Evolutionary conservation across 2,797 vertebrate genomes (phyloP).

Genomic region (Phrynocephalus forsythii): DNA sequence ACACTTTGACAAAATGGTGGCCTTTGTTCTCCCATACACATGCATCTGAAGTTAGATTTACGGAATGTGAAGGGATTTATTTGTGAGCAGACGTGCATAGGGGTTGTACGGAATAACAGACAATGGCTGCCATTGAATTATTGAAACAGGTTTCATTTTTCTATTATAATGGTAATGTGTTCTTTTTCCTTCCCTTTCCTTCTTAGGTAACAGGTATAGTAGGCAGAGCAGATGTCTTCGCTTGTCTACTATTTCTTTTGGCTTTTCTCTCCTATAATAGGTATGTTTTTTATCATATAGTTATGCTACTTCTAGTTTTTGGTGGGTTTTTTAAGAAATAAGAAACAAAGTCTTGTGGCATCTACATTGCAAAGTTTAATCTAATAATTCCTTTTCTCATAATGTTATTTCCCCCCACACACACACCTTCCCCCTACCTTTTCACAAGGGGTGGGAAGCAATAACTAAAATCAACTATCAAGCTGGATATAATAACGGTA

Average conservation of each 20-base stretch:
- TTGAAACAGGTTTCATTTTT: not conserved
- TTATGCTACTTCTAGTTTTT: not conserved
- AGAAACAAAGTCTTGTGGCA: accelerated
- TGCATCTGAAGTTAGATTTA: not conserved
- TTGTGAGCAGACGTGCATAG: not conserved
- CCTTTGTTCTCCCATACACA: not conserved
- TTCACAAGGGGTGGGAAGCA: not conserved
- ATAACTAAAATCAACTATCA: not conserved
- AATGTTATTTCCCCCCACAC: not conserved
- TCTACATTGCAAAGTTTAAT: not conserved
- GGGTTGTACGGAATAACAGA: not conserved
- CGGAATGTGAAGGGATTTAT: not conserved
- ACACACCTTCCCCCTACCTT: not conserved
- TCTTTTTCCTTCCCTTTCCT: conserved; percentile 33
- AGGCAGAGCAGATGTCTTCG: conserved; percentile 93
- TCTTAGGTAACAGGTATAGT: conserved; percentile 95
- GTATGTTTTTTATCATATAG: conserved; percentile 73
- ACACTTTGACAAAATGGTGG: not conserved
- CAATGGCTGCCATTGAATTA: not conserved
- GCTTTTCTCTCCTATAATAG: conserved; percentile 95
- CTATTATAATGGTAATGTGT: not conserved
- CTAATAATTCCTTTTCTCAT: not conserved
- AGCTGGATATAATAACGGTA: not conserved
- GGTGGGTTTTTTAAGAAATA: not conserved
- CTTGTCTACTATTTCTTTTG: conserved; percentile 92